A percentile compares a stretch with the other conserved stretches of the same genome.
Conservation (phyloP, 2,113 vertebrate genomes). For the Ictidomys tridecemlineatus region DNA sequence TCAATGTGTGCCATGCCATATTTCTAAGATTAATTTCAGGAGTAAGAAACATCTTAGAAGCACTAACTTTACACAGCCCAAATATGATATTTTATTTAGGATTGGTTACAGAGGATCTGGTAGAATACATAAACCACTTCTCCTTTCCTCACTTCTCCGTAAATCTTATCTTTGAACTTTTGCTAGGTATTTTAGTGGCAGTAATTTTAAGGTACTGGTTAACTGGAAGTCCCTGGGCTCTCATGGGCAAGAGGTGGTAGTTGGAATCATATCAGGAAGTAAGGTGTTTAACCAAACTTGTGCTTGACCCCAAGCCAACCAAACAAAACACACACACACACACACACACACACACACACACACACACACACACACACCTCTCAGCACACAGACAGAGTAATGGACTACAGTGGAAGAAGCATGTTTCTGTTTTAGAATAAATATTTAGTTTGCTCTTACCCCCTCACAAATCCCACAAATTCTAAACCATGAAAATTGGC, state of each 20-base stretch:
- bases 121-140: neutral
- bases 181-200: neutral
- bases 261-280: neutral
- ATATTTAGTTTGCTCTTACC: neutral
- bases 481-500: neutral
- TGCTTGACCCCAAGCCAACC: neutral
- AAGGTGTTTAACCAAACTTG: neutral
- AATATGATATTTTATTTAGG: neutral
- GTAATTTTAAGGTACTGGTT: neutral
- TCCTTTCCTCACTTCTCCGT: neutral
- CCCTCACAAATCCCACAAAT: neutral
- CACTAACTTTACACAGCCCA: neutral
- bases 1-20: neutral
- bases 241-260: neutral
- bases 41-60: neutral
- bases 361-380: neutral
- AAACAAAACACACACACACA: neutral
- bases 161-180: neutral
- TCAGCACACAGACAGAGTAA: neutral
- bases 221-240: neutral
- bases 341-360: neutral
- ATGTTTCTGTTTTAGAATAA: neutral
- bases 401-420: neutral
- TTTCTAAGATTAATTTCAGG: neutral
- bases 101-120: neutral